Evolutionary conservation across 2,113 vertebrate genomes (phyloP).

Genomic region (Pyxicephalus adspersus): DNA sequence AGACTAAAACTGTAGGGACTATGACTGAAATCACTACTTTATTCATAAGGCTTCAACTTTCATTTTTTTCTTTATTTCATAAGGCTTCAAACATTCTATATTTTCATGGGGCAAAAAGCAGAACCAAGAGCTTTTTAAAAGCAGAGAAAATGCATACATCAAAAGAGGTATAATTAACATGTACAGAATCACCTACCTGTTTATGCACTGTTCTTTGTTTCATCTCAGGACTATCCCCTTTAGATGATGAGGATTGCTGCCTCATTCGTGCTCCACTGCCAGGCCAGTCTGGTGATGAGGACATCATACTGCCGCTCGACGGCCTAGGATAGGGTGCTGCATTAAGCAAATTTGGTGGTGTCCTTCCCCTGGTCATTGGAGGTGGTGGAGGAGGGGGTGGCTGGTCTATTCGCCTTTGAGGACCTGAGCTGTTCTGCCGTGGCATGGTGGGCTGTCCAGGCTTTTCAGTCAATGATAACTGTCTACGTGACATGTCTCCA

Average conservation of each 20-base stretch:
- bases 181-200: conserved; percentile 76
- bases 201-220: conserved; percentile 90
- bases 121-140: too few species aligned
- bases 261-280: conserved; percentile 85
- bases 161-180: too few species aligned
- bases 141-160: too few species aligned
- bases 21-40: too few species aligned
- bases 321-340: conserved; percentile 86
- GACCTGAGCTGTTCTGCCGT: conserved; percentile 90
- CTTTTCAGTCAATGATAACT: conserved; percentile 88
- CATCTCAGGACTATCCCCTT: conserved; percentile 93
- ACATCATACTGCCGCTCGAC: conserved; percentile 85
- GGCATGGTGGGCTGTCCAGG: conserved; percentile 83
- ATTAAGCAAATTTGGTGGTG: conserved; percentile 84
- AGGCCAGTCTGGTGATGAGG: conserved; percentile 90
- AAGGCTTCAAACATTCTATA: too few species aligned
- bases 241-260: conserved; percentile 93
- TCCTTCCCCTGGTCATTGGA: conserved; percentile 81
- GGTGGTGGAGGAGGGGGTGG: conserved; percentile 79
- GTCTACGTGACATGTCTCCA: conserved; percentile 86
- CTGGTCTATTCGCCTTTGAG: conserved; percentile 92
- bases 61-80: too few species aligned
- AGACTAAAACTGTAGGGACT: too few species aligned
- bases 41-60: too few species aligned
- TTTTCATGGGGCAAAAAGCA: too few species aligned